These are phyloP conservation scores for Erebia aethiops DNA, from an alignment of 2,888 invertebrate species.

Conservation along the genomic window DNA sequence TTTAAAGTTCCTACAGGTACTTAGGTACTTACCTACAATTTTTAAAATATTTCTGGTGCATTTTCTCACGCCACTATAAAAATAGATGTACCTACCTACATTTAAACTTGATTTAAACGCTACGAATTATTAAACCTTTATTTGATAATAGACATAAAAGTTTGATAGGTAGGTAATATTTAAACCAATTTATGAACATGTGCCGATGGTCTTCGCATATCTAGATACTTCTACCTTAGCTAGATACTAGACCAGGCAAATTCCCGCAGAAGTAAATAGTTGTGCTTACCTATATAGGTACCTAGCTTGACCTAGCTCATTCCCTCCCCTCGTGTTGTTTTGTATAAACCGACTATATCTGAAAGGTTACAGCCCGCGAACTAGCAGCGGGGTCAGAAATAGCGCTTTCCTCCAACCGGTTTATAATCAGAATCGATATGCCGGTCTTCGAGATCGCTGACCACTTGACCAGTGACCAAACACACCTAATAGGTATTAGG, in stretches of 20 bases:
- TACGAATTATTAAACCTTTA: no score
- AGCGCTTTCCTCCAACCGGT: not conserved
- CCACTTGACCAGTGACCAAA: no score
- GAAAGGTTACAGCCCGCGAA: not conserved
- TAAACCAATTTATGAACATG: no score
- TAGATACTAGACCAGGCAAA: no score
- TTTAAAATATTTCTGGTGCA: not conserved
- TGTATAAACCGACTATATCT: constrained; percentile 1
- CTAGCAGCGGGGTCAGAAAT: not conserved
- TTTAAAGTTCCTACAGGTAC: no score
- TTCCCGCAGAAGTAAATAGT: no score
- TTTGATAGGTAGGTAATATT: no score
- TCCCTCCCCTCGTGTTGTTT: not conserved
- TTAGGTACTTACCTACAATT: not conserved
- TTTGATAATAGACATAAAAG: no score
- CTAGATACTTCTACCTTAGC: no score
- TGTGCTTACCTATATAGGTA: no score
- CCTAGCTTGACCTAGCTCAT: not conserved
- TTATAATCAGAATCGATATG: not conserved
- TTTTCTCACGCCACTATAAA: not conserved
- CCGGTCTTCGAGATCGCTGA: constrained; percentile 8
- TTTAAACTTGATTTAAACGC: not conserved
- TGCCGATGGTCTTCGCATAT: no score
- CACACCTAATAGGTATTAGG: not conserved
- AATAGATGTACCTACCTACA: not conserved